Percentiles rank a stretch among this genome's conserved stretches.
Conservation (phyloP, 2,113 vertebrate species). For the Trogon surrucura region DNA sequence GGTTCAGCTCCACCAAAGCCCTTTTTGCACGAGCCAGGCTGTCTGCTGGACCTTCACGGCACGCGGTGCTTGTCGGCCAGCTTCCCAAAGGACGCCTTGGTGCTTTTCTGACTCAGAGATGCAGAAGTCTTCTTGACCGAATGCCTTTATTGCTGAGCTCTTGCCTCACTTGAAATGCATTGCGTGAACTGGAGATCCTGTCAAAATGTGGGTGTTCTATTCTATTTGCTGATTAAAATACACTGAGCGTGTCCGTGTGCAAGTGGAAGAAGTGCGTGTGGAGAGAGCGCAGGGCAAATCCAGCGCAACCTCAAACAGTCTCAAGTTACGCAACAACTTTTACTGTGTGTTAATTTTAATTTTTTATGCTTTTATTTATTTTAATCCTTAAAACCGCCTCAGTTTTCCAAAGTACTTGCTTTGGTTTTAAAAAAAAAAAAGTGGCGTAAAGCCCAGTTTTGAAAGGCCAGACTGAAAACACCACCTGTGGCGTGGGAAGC, state of each 20-base stretch:
- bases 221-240: background rate
- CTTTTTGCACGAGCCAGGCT: background rate
- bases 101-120: background rate
- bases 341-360: background rate
- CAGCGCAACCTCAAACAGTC: background rate
- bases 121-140: background rate
- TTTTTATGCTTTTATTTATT: background rate
- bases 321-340: background rate
- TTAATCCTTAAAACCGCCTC: background rate
- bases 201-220: background rate
- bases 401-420: background rate
- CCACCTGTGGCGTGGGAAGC: background rate
- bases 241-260: background rate
- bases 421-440: background rate
- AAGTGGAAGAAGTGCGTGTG: background rate
- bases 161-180: background rate
- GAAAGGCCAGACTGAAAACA: conserved; percentile 30
- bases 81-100: background rate
- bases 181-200: background rate
- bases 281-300: background rate
- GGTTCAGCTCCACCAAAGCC: background rate
- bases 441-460: background rate
- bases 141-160: background rate
- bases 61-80: background rate
- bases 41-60: background rate